Conservation (phyloP, 2,888 invertebrate genomes). For the Rhynchonema sp. region DNA sequence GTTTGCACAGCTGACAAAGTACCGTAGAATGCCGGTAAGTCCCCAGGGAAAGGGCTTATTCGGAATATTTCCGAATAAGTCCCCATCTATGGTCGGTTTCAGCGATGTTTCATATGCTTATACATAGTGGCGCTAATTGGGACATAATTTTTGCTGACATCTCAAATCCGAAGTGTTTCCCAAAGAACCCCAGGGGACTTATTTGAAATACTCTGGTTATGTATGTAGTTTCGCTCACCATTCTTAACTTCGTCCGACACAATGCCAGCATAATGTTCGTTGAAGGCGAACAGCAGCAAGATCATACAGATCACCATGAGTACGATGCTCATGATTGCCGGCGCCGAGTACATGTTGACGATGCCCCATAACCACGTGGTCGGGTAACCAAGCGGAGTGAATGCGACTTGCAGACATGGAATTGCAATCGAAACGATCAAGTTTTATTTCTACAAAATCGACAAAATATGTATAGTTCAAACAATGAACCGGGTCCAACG, state of each 20-base stretch:
- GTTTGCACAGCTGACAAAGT: too few species aligned
- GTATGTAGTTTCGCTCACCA: neutral
- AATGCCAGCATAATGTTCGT: conserved; percentile 2
- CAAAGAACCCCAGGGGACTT: too few species aligned
- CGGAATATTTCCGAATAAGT: too few species aligned
- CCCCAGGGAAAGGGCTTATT: too few species aligned
- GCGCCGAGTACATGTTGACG: neutral
- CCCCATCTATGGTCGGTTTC: too few species aligned
- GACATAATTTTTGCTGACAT: too few species aligned
- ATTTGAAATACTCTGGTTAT: too few species aligned
- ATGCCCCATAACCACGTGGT: neutral
- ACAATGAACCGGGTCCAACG: neutral
- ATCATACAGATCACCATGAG: neutral
- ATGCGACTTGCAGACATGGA: neutral
- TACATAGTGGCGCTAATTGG: too few species aligned
- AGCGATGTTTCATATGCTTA: too few species aligned
- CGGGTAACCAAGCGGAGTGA: neutral
- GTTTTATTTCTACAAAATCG: neutral
- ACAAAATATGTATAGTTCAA: neutral
- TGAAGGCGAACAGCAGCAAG: neutral
- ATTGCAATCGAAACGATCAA: too few species aligned
- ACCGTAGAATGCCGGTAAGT: too few species aligned
- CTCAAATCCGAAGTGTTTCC: too few species aligned
- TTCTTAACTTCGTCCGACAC: neutral
- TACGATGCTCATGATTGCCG: neutral